phyloP scores from a whole-genome alignment of 2,797 vertebrate species.

The Jordanella pulchra region DNA sequence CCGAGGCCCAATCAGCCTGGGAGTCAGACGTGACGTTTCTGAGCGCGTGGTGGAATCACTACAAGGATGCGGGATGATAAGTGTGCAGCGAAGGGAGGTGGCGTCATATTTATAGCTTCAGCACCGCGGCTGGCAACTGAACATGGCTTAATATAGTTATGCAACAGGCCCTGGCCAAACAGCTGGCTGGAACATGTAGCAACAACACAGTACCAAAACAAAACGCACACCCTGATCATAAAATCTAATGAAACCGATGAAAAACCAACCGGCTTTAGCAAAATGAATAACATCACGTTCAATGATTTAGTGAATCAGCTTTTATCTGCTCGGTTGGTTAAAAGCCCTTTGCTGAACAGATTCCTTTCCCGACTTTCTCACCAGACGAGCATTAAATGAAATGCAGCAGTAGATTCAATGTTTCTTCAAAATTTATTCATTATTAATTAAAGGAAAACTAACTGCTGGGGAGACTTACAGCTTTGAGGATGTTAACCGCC shows the following conservation, averaged over 20 bases:
- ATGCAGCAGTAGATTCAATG: conserved; percentile 5
- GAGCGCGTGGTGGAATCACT: conserved; percentile 46
- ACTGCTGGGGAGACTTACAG: conserved; percentile 80
- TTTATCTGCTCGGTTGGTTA: conserved; percentile 14
- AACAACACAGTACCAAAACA: conserved; percentile 31
- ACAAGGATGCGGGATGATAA: conserved; percentile 41
- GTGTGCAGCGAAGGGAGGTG: conserved; percentile 30
- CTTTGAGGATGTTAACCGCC: conserved; percentile 91
- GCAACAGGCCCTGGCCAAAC: conserved; percentile 65
- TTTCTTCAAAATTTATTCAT: conserved; percentile 15
- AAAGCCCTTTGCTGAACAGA: conserved; percentile 24
- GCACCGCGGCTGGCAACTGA: conserved; percentile 45
- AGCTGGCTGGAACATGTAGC: conserved; percentile 57
- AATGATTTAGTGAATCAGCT: conserved; percentile 21
- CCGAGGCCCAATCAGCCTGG: conserved; percentile 35
- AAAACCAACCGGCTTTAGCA: neutral
- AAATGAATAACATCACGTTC: neutral
- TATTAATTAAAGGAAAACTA: neutral
- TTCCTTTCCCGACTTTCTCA: conserved; percentile 26
- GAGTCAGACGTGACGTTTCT: conserved; percentile 30
- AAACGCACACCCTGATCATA: conserved; percentile 8
- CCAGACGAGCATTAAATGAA: neutral
- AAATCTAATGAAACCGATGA: neutral
- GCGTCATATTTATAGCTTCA: conserved; percentile 73
- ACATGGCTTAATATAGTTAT: conserved; percentile 79